Evolutionary conservation across 2,797 vertebrate species (phyloP), one percentile per base, ranked within the genome.

Genomic region (Morus bassanus): DNA sequence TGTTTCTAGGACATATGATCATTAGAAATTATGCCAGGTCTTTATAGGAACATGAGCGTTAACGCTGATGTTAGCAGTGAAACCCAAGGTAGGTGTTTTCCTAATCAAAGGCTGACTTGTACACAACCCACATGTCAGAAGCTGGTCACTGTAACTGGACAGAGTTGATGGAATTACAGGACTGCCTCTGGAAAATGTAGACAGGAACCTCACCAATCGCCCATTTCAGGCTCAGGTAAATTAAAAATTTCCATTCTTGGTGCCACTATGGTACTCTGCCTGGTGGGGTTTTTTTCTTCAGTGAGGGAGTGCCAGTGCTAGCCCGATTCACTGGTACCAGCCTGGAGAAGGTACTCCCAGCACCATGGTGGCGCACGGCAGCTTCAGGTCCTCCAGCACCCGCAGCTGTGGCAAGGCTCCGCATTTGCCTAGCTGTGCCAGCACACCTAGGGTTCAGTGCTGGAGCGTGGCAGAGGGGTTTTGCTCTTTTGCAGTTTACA

Each of bases 321-420:
- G 41, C 8, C 25, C 48, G 64, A 14, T 18, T 12, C 5, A 3
- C 23, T 54, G 33, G 3, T 25, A 25, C 7, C 12, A 51, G 19
- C 17, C n/a, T 30, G 37, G n/a, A 30, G 31, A 78, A 69, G 0
- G 0, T 43, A 33, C 5, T 78, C 7, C 61, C 17, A 6, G 25
- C 22, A 23, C 30, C 17, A 2, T 2, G 21, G 39, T 21, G 30
- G 18, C 63, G 19, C 67, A 12, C 0, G 15, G 31, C 15, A 67
- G 24, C 31, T 19, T 15, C 39, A 22, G 28, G 10, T 43, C 39
- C 51, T 59, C 17, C 33, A 73, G 48, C 27, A 79, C 19, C 10
- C 4, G 1, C 33, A 33, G 22, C 11, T 22, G 31, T 28, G 46
- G 51, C n/a, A 37, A 43, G 10, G 37, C 37, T 77, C 2, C 2